Conservation (phyloP, 2,113 vertebrate genomes). For the Crotalus viridis region DNA sequence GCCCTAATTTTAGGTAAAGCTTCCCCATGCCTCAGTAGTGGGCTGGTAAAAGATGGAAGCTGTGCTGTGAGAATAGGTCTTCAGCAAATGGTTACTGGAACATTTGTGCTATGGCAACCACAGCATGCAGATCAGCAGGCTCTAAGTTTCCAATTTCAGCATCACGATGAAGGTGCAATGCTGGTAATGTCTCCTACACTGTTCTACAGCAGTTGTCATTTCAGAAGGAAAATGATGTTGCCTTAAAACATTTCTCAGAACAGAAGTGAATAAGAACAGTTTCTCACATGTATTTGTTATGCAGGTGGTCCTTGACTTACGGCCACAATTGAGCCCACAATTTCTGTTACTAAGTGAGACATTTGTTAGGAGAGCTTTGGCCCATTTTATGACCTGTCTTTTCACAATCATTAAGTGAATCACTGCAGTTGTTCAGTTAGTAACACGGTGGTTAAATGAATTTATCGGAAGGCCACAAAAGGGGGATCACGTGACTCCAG, state of each 20-base stretch:
- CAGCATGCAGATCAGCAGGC: not conserved
- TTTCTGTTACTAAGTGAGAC: not conserved
- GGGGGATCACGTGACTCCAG: not conserved
- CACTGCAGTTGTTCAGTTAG: not conserved
- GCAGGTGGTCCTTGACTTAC: not conserved
- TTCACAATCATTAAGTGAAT: not conserved
- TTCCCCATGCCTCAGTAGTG: not conserved
- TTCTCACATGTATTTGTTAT: not conserved
- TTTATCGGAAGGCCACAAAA: not conserved
- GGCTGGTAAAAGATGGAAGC: not conserved
- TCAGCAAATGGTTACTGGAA: not conserved
- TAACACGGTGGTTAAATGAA: not conserved
- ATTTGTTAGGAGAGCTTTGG: too few species aligned
- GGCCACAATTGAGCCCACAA: too few species aligned
- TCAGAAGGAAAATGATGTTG: not conserved
- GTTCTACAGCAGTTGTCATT: not conserved
- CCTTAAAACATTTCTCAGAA: not conserved
- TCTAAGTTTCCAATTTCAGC: not conserved
- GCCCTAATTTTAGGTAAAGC: not conserved
- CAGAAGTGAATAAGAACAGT: not conserved
- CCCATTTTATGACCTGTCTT: too few species aligned
- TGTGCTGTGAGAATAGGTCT: not conserved
- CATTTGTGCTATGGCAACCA: not conserved
- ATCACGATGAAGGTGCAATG: not conserved
- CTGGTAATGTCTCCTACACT: not conserved